Base-by-base conservation (phyloP, 2,888 invertebrate species). In the Drosophila picticornis region DNA sequence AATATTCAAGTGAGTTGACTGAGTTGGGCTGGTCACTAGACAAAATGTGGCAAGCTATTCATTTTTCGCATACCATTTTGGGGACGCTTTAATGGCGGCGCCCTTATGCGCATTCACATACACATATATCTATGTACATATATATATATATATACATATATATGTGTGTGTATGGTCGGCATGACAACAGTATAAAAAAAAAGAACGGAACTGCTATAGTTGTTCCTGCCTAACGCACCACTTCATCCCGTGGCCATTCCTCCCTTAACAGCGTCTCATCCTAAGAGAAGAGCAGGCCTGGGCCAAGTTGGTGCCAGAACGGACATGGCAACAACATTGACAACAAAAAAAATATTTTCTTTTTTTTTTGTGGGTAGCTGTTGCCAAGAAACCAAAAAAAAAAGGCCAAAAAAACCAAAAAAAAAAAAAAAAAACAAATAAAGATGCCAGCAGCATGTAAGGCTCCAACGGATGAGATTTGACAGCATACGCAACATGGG, bases 401-500 rank as follows among this genome's bases (percentile, higher is more conserved):
- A 34, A n/a, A 52, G 32, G 1, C 32, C 11, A 32, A 11, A 32
- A 11, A 4, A 4, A 34, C 11, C n/a, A n/a, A n/a, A n/a, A 51
- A 6, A 53, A 11, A 36, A 80, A 22, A 13, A 6, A 11, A 34
- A 31, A 5, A 11, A 13, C 16, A 34, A 53, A 55, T 80, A 72
- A 75, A 78, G 67, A 64, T 69, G 64, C 61, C 78, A 73, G 64
- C 75, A 86, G 65, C 77, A 82, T 75, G 83, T 67, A 71, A 77
- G 80, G 69, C 81, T 72, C 71, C 60, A 80, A 52, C 90, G 90
- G 90, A 90, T 90, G 90, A 76, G 81, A 81, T 87, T 88, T 90
- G 88, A 88, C 88, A 88, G 81, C 87, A 90, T 88, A 88, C 88
- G 90, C 90, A 88, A 86, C 87, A 90, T 88, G 75, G 90, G 65